Conservation (phyloP, 2,888 invertebrate genomes). For the Acholoe squamosa region DNA sequence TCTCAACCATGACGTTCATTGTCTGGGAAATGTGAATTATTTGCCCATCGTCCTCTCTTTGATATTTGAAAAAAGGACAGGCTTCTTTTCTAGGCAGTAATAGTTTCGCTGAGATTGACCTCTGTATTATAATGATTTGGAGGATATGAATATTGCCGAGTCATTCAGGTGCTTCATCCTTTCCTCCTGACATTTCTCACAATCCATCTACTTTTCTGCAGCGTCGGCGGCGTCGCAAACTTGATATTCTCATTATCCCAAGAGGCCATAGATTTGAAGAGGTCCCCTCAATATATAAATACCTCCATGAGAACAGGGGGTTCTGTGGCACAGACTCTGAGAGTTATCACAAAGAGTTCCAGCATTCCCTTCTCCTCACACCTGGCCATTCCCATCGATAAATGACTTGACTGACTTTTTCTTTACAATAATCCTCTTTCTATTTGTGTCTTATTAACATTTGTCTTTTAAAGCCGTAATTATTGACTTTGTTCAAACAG, state of each 20-base stretch:
- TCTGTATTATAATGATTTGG: too few relatives aligned
- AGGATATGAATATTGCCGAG: too few relatives aligned
- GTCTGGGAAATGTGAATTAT: too few relatives aligned
- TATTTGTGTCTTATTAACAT: constrained; percentile 19
- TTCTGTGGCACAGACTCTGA: background rate
- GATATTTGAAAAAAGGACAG: too few relatives aligned
- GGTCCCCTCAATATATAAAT: background rate
- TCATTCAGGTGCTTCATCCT: background rate
- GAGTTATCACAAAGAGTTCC: background rate
- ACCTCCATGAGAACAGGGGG: constrained; percentile 9
- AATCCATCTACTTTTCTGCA: background rate
- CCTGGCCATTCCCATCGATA: constrained; percentile 33
- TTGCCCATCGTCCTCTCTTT: too few relatives aligned
- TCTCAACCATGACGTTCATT: too few relatives aligned
- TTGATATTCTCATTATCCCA: constrained; percentile 26
- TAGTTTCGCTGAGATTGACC: too few relatives aligned
- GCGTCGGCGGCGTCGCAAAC: background rate
- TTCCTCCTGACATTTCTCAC: background rate
- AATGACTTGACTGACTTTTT: background rate
- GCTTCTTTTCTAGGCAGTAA: too few relatives aligned
- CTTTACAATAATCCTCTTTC: background rate
- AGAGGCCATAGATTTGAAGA: background rate
- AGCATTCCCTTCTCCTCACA: background rate
- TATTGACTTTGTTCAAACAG: background rate
- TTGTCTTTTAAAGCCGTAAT: background rate